Conservation (phyloP, 2,888 invertebrate species). For the Ptycholaimellus sp. region DNA sequence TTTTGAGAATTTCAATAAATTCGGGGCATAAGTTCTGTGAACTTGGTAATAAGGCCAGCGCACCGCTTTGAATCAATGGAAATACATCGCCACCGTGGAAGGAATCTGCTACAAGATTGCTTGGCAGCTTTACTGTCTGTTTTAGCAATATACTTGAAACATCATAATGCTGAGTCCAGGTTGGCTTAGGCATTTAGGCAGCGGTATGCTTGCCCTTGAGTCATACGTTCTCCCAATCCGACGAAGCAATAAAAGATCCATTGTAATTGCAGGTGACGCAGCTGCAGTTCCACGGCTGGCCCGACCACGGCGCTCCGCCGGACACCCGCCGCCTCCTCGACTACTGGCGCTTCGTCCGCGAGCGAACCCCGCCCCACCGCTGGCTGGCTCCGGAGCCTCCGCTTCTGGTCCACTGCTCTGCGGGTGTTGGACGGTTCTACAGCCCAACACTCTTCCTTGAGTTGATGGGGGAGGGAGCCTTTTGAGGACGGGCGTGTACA, state of each 20-base stretch:
- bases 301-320: slow-evolving; percentile 8
- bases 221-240: too few relatives aligned
- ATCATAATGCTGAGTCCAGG: too few relatives aligned
- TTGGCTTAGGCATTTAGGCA: too few relatives aligned
- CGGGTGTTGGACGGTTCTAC: slow-evolving; percentile 7
- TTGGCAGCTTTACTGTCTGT: too few relatives aligned
- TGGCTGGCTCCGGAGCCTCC: slow-evolving; percentile 1
- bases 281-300: slow-evolving; percentile 7
- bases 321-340: slow-evolving; percentile 1
- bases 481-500: slow-evolving; percentile 7
- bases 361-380: not conserved
- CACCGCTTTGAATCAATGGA: too few relatives aligned
- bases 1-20: too few relatives aligned
- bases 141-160: too few relatives aligned
- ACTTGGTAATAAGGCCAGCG: too few relatives aligned
- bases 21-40: too few relatives aligned
- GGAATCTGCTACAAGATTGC: too few relatives aligned
- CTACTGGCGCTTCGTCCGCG: slow-evolving; percentile 1
- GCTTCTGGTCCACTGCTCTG: slow-evolving; percentile 8
- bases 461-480: not conserved
- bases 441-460: not conserved
- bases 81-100: too few relatives aligned
- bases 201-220: too few relatives aligned
- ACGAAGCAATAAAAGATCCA: not conserved
- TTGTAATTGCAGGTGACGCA: not conserved